A percentile compares a stretch with the other conserved stretches of the same genome.
These are phyloP conservation scores for Epinephelus coioides DNA, from an alignment of 2,797 vertebrate species.

Conservation along the genomic window DNA sequence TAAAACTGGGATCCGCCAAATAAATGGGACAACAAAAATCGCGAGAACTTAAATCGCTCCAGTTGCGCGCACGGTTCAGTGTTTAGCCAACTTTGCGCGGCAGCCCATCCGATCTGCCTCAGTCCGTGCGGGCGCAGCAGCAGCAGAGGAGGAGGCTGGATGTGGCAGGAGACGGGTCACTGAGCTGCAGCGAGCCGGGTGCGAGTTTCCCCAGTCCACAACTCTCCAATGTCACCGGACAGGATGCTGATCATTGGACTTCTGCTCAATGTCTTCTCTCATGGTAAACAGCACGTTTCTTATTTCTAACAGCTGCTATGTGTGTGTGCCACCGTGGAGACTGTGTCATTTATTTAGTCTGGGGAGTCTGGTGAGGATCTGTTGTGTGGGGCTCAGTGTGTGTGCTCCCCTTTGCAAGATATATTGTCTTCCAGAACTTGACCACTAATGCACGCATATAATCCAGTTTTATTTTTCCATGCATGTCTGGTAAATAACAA, in stretches of 20 bases:
- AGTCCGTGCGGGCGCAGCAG: constrained; percentile 46
- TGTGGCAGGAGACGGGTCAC: constrained; percentile 73
- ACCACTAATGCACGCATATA: neutral
- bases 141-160: constrained; percentile 67
- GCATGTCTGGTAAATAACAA: constrained; percentile 6
- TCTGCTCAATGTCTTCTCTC: constrained; percentile 77
- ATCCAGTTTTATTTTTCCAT: neutral
- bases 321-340: neutral
- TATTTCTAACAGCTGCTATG: neutral
- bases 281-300: constrained; percentile 58
- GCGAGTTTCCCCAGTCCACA: constrained; percentile 50
- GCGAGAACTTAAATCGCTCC: constrained; percentile 65
- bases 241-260: constrained; percentile 83
- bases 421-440: neutral
- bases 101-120: constrained; percentile 33
- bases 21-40: constrained; percentile 66
- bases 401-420: neutral
- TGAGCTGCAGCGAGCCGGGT: constrained; percentile 69
- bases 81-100: constrained; percentile 73
- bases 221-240: constrained; percentile 73
- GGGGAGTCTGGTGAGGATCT: neutral
- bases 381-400: neutral
- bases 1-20: constrained; percentile 16
- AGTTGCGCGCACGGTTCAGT: constrained; percentile 55
- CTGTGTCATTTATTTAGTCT: neutral